Base-by-base conservation (phyloP, 2,888 invertebrate species). In the Apocheima hispidaria region DNA sequence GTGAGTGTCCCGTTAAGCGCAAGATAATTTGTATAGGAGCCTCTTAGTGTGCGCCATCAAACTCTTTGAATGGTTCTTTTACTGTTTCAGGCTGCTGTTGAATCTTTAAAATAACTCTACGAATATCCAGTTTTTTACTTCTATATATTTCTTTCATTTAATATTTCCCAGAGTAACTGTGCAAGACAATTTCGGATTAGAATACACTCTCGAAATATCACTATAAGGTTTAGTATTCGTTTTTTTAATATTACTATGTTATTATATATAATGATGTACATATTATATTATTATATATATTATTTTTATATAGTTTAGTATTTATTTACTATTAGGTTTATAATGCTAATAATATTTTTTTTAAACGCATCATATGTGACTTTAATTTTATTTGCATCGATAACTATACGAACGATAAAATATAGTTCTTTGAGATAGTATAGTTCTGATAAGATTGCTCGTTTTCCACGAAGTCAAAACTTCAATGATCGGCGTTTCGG, bases 381-480 rank as follows among this genome's bases (percentile, higher is more conserved):
- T 51, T 38, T 28, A 54, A 52, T 67, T 64, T 64, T 65, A 68
- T 65, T 68, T 66, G 44, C 60, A 66, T 64, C 36, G 71, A 70
- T 77, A 73, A 59, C 60, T 58, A 52, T 38, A n/a, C 56, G 65
- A 38, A n/a, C 56, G 65, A 66, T 63, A 67, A 49, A 60, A 46
- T 50, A 41, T 68, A 63, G 30, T 68, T n/a, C n/a, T n/a, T n/a
- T 65, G 58, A 53, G 78, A 78, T 78, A 71, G 78, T 68, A 79
- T 78, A 63, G 35, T 69, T 66, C 56, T 51, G 78, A 79, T 78
- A 71, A 78, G 73, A 79, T 78, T 68, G 65, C 26, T 26, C 41
- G 51, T 68, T 65, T 72, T 73, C 71, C 33, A 10, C 54, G 64
- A 66, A 69, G 57, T 55, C 35, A 35, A 50, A 52, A 50, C 63